Base-by-base conservation (phyloP, 2,113 vertebrate genomes). In the Poeciliopsis turrubarensis region DNA sequence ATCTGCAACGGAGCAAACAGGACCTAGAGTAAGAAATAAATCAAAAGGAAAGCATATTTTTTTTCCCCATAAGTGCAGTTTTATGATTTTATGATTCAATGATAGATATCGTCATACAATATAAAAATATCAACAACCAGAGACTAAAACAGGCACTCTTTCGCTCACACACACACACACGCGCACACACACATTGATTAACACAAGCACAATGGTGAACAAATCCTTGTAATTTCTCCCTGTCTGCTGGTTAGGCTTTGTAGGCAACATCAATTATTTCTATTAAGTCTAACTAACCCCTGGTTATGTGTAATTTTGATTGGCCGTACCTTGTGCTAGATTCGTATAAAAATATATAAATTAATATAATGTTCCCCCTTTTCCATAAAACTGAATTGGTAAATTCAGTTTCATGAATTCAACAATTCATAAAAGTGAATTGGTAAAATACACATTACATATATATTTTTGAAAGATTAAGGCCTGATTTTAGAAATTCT, bases 191-290 rank as follows among this genome's bases (percentile, higher is more conserved):
- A 44, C 15, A 14, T 60, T 41, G 61, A 27, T 19, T 19, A 29
- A 34, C 39, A 70, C 60, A 61, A 73, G 67, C 63, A 78, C 63
- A 73, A 34, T 3, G n/a, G 5, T 39, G 34, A 62, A 70, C 62
- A 81, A 60, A 70, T 15, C 25, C 70, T 65, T 68, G 75, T 61
- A 75, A 70, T 67, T 83, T 80, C 60, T 68, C 78, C 64, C 74
- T 79, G 29, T 64, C 71, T 79, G 75, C 76, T 81, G 61, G 67
- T 10, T 65, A 77, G 68, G 67, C 66, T 82, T 81, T 78, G 32
- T 15, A 57, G 41, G 69, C 63, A 27, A 26, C 67, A 73, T 57
- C 64, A 69, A 60, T 75, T 34, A 61, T 65, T 68, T 25, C 64
- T 72, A 54, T 2, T 51, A 32, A 15, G 65, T 60, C 64, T 78